Base-by-base conservation (phyloP, 2,888 invertebrate genomes). In the Hecatera dysodea region DNA sequence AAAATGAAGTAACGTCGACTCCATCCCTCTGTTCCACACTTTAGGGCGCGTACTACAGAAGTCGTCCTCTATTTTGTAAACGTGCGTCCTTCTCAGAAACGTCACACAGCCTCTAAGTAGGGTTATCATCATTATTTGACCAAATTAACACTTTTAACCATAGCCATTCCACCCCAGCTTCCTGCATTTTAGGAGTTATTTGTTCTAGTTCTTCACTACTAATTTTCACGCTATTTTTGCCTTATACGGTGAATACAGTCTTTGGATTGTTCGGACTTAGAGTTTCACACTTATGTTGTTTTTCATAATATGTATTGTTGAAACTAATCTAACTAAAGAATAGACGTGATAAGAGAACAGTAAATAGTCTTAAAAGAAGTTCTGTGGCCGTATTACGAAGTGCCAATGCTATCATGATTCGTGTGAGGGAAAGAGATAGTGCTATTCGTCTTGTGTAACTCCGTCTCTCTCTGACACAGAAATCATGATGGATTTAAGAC, bases 61-160 rank as follows among this genome's bases (percentile, higher is more conserved):
- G 94, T 93, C 92, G 86, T 88, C 87, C 84, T 89, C 90, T 91
- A 91, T 93, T 93, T 92, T 92, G 88, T 89, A 92, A 92, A 90
- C 93, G 92, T 91, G 87, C 90, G 91, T 91, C 93, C 92, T 95
- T 94, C 95, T 90, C 44, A 85, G 94, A 94, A 94, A 85, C 91
- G 92, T 93, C 94, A 90, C 93, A 86, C 85, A 80, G 86, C 85
- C 89, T 90, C 95, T 95, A 94, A 95, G 94, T 94, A 90, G 91
- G 84, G 84, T 90, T 92, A 94, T 95, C 93, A 95, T 94, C 90
- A 91, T 91, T 94, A 91, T 95, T 95, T 94, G 93, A 87, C 89
- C 93, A 92, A 94, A 95, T 95, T 95, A 95, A 94, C 95, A 94
- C 95, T 89, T 93, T 91, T 90, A 90, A 89, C 90, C 87, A 85